Percentiles rank a stretch among this genome's conserved stretches.
phyloP scores from a whole-genome alignment of 2,113 vertebrate species.

The Ginglymostoma cirratum region DNA sequence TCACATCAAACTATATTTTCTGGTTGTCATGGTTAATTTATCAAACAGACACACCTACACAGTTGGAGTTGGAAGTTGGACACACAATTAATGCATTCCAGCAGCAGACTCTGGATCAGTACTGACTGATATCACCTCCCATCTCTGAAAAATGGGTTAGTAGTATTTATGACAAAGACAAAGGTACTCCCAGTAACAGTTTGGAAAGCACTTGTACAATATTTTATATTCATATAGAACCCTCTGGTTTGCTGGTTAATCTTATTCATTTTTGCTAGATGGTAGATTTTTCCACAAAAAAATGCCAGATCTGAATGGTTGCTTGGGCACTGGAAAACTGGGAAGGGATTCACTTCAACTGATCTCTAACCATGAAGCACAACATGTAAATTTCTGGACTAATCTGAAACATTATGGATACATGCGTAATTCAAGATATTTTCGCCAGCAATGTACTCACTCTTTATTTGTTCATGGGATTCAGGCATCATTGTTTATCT shows the following conservation, averaged over 20 bases:
- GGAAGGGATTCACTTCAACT: not conserved
- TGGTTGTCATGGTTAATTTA: not conserved
- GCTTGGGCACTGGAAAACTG: not conserved
- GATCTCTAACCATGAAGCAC: not conserved
- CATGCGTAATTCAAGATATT: not conserved
- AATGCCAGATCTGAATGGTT: not conserved
- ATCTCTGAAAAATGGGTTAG: slow-evolving; percentile 10
- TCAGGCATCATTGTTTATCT: too few species aligned
- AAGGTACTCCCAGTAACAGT: slow-evolving; percentile 12
- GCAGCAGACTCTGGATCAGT: slow-evolving; percentile 58
- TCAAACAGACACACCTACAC: slow-evolving; percentile 26
- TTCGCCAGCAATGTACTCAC: not conserved
- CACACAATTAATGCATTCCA: slow-evolving; percentile 68
- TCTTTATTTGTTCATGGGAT: too few species aligned
- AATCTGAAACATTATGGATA: not conserved
- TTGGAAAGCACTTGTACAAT: slow-evolving; percentile 25
- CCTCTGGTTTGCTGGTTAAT: slow-evolving; percentile 31
- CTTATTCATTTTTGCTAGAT: not conserved
- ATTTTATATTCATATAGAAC: not conserved
- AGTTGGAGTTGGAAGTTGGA: slow-evolving; percentile 67
- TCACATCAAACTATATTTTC: not conserved
- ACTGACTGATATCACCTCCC: not conserved
- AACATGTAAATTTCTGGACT: not conserved
- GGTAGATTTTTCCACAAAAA: not conserved
- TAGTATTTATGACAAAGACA: slow-evolving; percentile 7